phyloP scores from a whole-genome alignment of 2,888 invertebrate genomes.

The Lycaena phlaeas region DNA sequence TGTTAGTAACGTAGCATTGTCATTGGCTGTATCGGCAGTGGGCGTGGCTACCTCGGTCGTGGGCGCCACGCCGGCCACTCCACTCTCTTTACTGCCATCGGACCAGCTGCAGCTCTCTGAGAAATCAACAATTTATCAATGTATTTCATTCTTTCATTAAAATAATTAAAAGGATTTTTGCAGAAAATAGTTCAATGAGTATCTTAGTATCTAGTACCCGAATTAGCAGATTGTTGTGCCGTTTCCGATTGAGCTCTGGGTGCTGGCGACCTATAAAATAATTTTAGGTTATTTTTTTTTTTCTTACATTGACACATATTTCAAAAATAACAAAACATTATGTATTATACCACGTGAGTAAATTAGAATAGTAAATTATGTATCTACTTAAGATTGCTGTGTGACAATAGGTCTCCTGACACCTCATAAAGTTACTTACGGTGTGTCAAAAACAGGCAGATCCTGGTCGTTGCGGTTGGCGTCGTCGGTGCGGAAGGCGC shows the following conservation, averaged over 20 bases:
- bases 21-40: constrained; percentile 38
- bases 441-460: constrained; percentile 48
- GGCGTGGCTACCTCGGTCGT: constrained; percentile 25
- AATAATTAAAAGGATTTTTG: no score
- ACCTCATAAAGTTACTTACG: no score
- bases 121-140: no score
- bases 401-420: no score
- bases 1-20: constrained; percentile 49
- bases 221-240: constrained; percentile 46
- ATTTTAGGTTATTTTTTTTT: no score
- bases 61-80: constrained; percentile 21
- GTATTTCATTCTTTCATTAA: no score
- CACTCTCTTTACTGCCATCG: constrained; percentile 50
- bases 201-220: constrained; percentile 42
- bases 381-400: no score
- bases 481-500: constrained; percentile 48
- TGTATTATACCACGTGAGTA: no score
- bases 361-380: no score
- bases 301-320: no score
- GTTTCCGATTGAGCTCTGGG: constrained; percentile 48
- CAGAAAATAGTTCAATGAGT: no score
- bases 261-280: constrained; percentile 38
- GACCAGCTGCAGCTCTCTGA: constrained; percentile 58
- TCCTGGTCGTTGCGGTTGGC: constrained; percentile 40
- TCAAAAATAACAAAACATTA: no score